phyloP scores from a whole-genome alignment of 2,888 invertebrate species.

The Smittia aterrima region DNA sequence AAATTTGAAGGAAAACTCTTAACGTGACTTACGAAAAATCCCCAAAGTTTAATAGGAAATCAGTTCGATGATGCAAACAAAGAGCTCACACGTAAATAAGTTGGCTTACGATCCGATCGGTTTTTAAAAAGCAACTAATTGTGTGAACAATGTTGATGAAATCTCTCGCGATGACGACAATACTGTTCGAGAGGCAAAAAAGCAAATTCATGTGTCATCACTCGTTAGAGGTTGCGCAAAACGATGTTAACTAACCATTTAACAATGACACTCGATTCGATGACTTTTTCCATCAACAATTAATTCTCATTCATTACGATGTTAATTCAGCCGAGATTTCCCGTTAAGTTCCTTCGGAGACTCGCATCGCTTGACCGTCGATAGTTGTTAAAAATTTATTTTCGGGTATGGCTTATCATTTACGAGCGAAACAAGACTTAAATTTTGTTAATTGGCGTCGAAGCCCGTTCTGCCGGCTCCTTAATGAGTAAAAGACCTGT shows the following conservation, averaged over 20 bases:
- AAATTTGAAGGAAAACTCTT: too few species aligned
- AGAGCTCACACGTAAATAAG: neutral
- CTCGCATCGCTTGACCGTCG: too few species aligned
- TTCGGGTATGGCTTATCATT: neutral
- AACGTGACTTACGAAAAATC: too few species aligned
- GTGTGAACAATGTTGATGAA: slow-evolving; percentile 1
- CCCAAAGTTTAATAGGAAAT: too few species aligned
- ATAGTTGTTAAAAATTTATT: neutral
- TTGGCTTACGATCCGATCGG: neutral
- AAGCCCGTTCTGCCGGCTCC: neutral
- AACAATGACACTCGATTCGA: neutral
- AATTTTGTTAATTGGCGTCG: neutral
- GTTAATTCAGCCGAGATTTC: neutral
- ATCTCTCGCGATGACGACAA: neutral
- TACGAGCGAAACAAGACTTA: neutral
- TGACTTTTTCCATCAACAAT: neutral
- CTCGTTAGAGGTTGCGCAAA: neutral
- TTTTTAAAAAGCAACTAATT: neutral
- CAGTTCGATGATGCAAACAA: neutral
- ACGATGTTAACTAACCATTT: neutral
- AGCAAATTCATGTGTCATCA: neutral
- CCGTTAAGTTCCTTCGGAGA: neutral
- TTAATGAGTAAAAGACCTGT: neutral
- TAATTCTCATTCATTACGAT: neutral
- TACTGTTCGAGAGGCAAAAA: neutral